Evolutionary conservation across 1,140 invertebrate species (phyloP), one percentile per base, ranked within the genome.

Genomic region (Formica exsecta): DNA sequence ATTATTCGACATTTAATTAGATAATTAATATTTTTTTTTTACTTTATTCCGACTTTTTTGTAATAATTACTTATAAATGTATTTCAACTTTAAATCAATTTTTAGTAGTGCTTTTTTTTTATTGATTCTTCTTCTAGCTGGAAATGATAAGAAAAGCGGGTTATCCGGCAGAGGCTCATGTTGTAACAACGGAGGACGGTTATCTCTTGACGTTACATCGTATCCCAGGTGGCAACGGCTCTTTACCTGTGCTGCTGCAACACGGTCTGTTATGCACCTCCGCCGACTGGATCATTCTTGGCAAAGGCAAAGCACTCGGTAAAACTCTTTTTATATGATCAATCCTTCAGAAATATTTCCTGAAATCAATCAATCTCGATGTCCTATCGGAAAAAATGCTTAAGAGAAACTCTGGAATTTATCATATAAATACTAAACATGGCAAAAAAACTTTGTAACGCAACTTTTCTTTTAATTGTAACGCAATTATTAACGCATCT

Each of bases 181-280:
- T 95, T 0, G 95, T 97, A 0, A 90, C 95, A 19, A 98, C 97
- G 0, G 94, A 96, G 57, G 97, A 98, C 92, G 97, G 97, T 19
- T 98, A 97, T 92, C 94, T 98, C 22, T 92, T 98, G 4, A 96
- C 96, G 0, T 68, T 98, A 36, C 97, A 98, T 89, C 95, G 97
- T 61, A 98, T 98, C 88, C 97, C 97, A 2, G 91, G 94, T 93
- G 54, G 94, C 93, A 74, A 89, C 3, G 41, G 64, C 22, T 89
- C 93, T 16, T 73, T 91, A 5, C 94, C 95, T 0, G 95, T 96
- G 6, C 95, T 96, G 65, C 75, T 97, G 3, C 97, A 97, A 92
- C 97, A 98, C 90, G 97, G 97, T 9, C 91, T 98, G 0, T 92
- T 97, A 0, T 95, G 95, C 13, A 96, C 96, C 84, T 96, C 97